Percentiles rank a stretch among this genome's conserved stretches.
These are phyloP conservation scores for Cenopis cana DNA, from an alignment of 2,888 invertebrate genomes.

Conservation along the genomic window DNA sequence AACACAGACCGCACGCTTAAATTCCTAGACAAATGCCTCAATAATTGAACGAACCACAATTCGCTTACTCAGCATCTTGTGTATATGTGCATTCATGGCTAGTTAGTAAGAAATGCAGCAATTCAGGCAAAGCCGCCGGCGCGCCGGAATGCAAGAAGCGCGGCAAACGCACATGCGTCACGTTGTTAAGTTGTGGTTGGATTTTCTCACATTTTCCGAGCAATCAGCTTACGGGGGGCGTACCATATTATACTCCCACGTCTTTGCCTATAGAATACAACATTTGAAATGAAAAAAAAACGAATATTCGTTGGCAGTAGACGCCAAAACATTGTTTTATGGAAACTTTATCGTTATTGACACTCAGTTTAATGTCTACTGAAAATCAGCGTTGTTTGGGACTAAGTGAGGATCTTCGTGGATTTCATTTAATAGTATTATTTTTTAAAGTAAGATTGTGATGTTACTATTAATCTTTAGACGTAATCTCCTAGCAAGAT, in stretches of 20 bases:
- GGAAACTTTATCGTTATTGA: too few species aligned
- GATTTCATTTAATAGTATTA: background rate
- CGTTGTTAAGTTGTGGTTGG: slow-evolving; percentile 65
- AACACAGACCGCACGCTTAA: background rate
- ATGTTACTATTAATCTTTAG: background rate
- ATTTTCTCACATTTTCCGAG: slow-evolving; percentile 82
- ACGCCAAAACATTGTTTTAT: background rate
- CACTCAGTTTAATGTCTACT: background rate
- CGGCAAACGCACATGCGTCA: slow-evolving; percentile 64
- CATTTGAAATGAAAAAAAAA: background rate
- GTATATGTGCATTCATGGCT: slow-evolving; percentile 23
- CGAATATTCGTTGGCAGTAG: background rate
- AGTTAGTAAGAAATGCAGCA: slow-evolving; percentile 57
- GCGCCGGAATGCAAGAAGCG: slow-evolving; percentile 70
- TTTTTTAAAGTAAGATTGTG: too few species aligned
- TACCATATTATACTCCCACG: background rate
- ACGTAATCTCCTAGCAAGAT: background rate
- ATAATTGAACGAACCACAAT: background rate
- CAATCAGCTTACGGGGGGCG: slow-evolving; percentile 77
- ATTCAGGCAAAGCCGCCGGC: slow-evolving; percentile 60
- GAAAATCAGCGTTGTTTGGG: background rate
- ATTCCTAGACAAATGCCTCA: background rate
- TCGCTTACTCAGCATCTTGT: slow-evolving; percentile 1
- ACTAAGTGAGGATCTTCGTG: background rate
- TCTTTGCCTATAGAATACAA: background rate